A percentile compares a stretch with the other conserved stretches of the same genome.
Evolutionary conservation across 2,797 vertebrate genomes (phyloP).

Genomic region (Syngnathus rostellatus): DNA sequence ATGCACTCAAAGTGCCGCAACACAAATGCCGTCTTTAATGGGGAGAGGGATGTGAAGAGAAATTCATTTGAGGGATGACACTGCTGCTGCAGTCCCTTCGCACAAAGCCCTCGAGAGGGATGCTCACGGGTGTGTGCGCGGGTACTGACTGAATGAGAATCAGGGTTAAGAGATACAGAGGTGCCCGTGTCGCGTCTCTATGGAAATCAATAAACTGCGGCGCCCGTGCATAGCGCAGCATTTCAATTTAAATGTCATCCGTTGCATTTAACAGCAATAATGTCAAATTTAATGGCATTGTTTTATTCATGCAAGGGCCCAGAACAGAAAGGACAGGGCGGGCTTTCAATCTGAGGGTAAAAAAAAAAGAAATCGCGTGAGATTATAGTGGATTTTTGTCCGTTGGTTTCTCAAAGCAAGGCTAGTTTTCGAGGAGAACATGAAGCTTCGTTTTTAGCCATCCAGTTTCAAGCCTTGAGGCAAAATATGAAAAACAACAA

Average conservation of each 20-base stretch:
- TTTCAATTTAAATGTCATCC: slow-evolving; percentile 13
- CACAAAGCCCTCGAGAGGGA: slow-evolving; percentile 48
- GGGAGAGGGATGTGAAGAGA: slow-evolving; percentile 57
- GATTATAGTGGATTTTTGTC: neutral
- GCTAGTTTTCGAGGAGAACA: neutral
- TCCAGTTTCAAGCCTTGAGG: slow-evolving; percentile 28
- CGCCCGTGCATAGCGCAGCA: slow-evolving; percentile 25
- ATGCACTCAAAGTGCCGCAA: slow-evolving; percentile 52
- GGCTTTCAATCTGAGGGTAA: neutral
- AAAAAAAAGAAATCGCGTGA: neutral
- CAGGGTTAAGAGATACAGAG: slow-evolving; percentile 39
- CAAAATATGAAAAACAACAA: slow-evolving; percentile 19
- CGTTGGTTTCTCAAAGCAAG: neutral
- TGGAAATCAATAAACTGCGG: slow-evolving; percentile 55
- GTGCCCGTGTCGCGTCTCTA: slow-evolving; percentile 50
- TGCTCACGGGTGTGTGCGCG: slow-evolving; percentile 24
- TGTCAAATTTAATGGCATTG: neutral
- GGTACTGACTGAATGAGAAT: slow-evolving; percentile 7
- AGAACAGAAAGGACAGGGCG: neutral
- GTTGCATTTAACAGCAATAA: slow-evolving; percentile 1
- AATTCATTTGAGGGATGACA: slow-evolving; percentile 68
- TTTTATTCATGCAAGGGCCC: neutral
- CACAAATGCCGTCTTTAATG: slow-evolving; percentile 59
- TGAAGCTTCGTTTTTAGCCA: slow-evolving; percentile 9
- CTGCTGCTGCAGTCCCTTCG: slow-evolving; percentile 49